These are phyloP conservation scores for Cryptus armator DNA, from an alignment of 2,888 invertebrate species.

Conservation along the genomic window DNA sequence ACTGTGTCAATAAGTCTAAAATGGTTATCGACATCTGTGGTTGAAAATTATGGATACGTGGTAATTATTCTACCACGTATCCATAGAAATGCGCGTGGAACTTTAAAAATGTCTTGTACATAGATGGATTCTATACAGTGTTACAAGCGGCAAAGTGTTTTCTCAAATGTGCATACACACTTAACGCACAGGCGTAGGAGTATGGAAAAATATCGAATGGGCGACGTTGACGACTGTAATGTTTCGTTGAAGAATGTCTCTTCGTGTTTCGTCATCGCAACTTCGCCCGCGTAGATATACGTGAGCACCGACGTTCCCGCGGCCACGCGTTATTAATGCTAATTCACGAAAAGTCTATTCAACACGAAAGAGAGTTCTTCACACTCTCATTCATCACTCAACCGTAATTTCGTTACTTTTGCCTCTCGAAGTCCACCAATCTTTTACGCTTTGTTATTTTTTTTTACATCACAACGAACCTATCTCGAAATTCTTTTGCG, in stretches of 20 bases:
- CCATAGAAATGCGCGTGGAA: neutral
- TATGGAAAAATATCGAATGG: conserved; percentile 62
- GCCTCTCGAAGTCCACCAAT: conserved; percentile 23
- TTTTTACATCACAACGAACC: neutral
- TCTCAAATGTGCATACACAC: conserved; percentile 17
- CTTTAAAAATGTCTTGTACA: neutral
- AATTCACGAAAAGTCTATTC: conserved; percentile 51
- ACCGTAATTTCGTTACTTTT: neutral
- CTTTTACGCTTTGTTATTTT: conserved; percentile 31
- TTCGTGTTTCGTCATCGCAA: conserved; percentile 54
- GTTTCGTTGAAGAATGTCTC: conserved; percentile 49
- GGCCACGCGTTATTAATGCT: conserved; percentile 42
- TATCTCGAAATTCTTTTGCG: neutral
- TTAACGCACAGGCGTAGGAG: conserved; percentile 44
- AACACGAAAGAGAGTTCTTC: neutral
- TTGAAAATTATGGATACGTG: too few relatives aligned
- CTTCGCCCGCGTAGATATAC: conserved; percentile 42
- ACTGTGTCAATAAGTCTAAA: neutral
- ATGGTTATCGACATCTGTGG: neutral
- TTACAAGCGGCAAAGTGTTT: conserved; percentile 22
- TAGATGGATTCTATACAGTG: conserved; percentile 1
- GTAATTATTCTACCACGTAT: neutral
- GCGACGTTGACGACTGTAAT: conserved; percentile 46
- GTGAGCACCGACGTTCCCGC: neutral
- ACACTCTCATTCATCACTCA: conserved; percentile 4